Base-by-base conservation (phyloP, 1,140 invertebrate species). In the Spodoptera frugiperda region DNA sequence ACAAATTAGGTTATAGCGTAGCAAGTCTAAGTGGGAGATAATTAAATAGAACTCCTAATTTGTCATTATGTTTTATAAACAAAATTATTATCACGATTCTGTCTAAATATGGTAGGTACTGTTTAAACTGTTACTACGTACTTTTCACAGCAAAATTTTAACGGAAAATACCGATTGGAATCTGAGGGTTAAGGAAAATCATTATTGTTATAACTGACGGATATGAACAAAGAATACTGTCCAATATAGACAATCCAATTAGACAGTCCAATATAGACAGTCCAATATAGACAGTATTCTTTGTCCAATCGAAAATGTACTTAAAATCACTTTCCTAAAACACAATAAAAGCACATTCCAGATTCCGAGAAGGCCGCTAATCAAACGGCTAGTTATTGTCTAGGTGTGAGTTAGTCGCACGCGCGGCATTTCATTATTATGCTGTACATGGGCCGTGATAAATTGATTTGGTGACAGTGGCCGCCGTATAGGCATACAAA, bases 391-490 rank as follows among this genome's bases (percentile, higher is more conserved):
- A 77, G 80, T 87, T 88, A 87, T 86, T 91, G 86, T 88, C 80
- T 89, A 86, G 83, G 86, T 90, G 87, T 83, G 84, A 90, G 81
- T 82, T 82, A 81, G 83, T 80, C 84, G 88, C 86, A 85, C 85
- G 87, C 83, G 83, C 86, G 80, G 78, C 79, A 86, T 78, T 79
- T 44, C 84, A 89, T 89, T 89, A 86, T 87, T 84, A 89, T 91
- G 87, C 89, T 85, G 80, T 83, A 83, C 86, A 87, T 82, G 85
- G 82, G 61, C 79, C 86, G 89, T 89, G 84, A 90, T 91, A 90
- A 88, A 91, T 91, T 90, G 87, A 87, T 91, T 89, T 88, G 88
- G 85, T 90, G 87, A 88, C 90, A 90, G 82, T 83, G 78, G 73
- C 57, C 81, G 76, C 82, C 78, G 77, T 77, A 82, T 83, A 79